Conservation (phyloP, 2,113 vertebrate species). For the Merops nubicus region DNA sequence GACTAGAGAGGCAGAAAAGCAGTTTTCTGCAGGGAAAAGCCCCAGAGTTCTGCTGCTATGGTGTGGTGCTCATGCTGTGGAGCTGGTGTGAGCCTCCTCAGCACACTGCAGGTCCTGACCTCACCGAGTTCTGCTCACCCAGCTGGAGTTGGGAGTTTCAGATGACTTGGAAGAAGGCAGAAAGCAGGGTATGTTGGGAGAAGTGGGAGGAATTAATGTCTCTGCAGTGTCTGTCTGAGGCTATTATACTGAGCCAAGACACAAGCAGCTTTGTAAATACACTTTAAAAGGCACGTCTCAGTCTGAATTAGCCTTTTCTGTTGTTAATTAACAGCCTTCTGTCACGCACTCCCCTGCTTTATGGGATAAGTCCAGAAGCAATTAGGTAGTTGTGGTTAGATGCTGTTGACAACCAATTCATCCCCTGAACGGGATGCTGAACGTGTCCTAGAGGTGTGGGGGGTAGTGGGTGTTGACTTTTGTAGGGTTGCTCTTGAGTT, state of each 20-base stretch:
- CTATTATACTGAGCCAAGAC: neutral
- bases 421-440: neutral
- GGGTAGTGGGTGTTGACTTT: neutral
- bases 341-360: neutral
- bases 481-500: neutral
- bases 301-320: neutral
- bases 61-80: rapidly evolving
- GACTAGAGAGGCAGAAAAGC: neutral
- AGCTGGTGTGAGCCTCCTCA: neutral
- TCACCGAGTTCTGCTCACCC: neutral
- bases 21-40: neutral
- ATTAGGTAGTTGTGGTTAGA: neutral
- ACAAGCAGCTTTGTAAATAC: neutral
- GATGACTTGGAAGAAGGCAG: neutral
- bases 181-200: neutral
- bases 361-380: neutral
- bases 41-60: neutral
- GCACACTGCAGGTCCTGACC: neutral
- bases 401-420: neutral
- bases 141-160: neutral
- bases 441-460: neutral
- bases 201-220: neutral
- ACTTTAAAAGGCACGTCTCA: neutral
- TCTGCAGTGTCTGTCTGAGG: neutral
- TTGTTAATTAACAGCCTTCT: neutral